phyloP scores from a whole-genome alignment of 2,888 invertebrate genomes.

The Doris montereyensis region DNA sequence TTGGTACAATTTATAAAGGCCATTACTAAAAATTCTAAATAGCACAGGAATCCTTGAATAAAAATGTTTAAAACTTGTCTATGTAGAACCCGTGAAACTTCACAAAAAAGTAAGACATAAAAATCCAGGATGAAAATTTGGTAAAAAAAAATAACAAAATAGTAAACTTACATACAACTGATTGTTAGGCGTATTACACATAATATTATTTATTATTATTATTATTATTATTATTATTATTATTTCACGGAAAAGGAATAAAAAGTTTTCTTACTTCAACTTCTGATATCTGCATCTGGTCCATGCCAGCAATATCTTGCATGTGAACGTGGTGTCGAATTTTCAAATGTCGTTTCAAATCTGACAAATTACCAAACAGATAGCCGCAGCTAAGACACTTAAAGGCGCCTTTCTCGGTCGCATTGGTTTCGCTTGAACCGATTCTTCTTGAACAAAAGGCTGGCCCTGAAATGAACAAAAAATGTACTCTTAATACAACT shows the following conservation, averaged over 20 bases:
- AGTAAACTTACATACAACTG: background rate
- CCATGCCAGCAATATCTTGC: constrained; percentile 55
- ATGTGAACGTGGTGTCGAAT: constrained; percentile 64
- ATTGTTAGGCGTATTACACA: too few relatives aligned
- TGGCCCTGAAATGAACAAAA: constrained; percentile 34
- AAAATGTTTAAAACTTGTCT: too few relatives aligned
- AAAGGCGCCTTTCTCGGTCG: constrained; percentile 50
- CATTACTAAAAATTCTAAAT: too few relatives aligned
- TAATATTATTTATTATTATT: too few relatives aligned
- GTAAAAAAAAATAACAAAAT: background rate
- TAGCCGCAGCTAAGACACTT: constrained; percentile 71
- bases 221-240: too few relatives aligned
- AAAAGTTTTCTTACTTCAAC: constrained; percentile 43
- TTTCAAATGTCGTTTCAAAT: constrained; percentile 70
- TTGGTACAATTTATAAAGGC: too few relatives aligned
- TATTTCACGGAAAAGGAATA: too few relatives aligned
- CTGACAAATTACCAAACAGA: constrained; percentile 70
- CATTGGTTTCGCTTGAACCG: background rate
- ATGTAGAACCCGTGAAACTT: too few relatives aligned
- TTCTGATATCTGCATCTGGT: constrained; percentile 49
- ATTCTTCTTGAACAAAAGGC: constrained; percentile 36
- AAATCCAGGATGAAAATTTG: too few relatives aligned
- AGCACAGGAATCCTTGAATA: too few relatives aligned
- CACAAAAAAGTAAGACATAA: too few relatives aligned
- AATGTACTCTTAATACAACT: too few relatives aligned